Evolutionary conservation across 2,797 vertebrate species (phyloP), one percentile per base, ranked within the genome.

Genomic region (Cynodonichthys magdalenae): DNA sequence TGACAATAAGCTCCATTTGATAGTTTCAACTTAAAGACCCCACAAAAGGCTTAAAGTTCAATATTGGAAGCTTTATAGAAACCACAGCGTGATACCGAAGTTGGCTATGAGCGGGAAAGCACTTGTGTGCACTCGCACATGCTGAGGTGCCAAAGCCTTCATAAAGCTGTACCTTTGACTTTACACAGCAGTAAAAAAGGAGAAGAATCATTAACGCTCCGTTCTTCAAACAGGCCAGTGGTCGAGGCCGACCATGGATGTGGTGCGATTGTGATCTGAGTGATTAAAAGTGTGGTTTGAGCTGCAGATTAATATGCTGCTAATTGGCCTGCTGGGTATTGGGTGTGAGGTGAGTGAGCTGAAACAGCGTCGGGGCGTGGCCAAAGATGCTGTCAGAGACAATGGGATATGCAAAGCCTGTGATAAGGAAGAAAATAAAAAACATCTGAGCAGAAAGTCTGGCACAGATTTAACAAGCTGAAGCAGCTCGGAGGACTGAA

Each of bases 271-370:
- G 69, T 59, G 54, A 53, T 52, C 48, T 57, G 64, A 71, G 66
- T 77, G 53, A 60, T 54, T 63, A 52, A 46, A 31, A 59, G 29
- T 57, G 50, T 51, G 59, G 89, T 92, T 92, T 82, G 71, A 83
- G 84, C 85, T 83, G 79, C 58, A 74, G 71, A 91, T 91, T 92
- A 92, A 91, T 89, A 86, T 77, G 57, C 85, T 87, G 90, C 85
- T 93, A 93, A 94, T 93, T 93, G 89, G 90, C 84, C 89, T 87
- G 82, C 77, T 83, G 88, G 82, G 90, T 84, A 82, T 87, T 80
- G 72, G 60, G 80, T 82, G 86, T 83, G 77, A 84, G 78, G 70
- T 71, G 79, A 79, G 71, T 60, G 72, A 72, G 80, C 74, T 47
- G 72, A 87, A 82, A 68, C 77, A 75, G 79, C 41, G 28, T 69